Base-by-base conservation (phyloP, 2,797 vertebrate species). In the Mus spretus region DNA sequence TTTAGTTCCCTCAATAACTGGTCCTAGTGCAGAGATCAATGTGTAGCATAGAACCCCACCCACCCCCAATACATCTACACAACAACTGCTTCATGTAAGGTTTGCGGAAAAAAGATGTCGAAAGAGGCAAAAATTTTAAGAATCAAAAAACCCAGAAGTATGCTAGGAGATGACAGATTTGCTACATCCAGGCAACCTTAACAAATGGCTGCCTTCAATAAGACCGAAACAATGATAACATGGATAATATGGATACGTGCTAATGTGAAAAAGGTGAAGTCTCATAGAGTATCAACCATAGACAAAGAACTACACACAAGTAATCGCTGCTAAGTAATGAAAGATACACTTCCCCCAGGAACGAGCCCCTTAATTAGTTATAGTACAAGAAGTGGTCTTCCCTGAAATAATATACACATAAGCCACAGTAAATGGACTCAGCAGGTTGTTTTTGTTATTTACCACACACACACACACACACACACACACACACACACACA, bases 401-500 rank as follows among this genome's bases (percentile, higher is more conserved):
- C 28, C 61, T 85, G 61, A 50, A 85, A 67, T 47, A 2, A 67
- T 67, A 65, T 4, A 65, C 11, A 50, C 17, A n/a, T 6, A 85
- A 77, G 44, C 11, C 59, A 65, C 28, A 14, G 40, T 50, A 50
- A 84, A 50, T 47, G 0, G 28, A 84, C 17, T 44, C 40, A 40
- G n/a, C 34, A 15, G 6, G 12, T 40, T 82, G 12, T 85, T 34
- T 31, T 63, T 34, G 22, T 8, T 2, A 61, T 17, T 15, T 26
- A 55, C 34, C 28, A 82, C 28, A 13, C 9, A 93, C 95, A 97
- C 89, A 53, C 47, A 79, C 53, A 40, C 80, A 37, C 53, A 82
- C 55, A 37, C 55, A 53, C 47, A 79, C 53, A 40, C 28, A 82
- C 28, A 13, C 17, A 93, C 95, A 97, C 89, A 53, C 47, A 79